phyloP scores from a whole-genome alignment of 1,140 invertebrate species.

The Achatina immaculata region DNA sequence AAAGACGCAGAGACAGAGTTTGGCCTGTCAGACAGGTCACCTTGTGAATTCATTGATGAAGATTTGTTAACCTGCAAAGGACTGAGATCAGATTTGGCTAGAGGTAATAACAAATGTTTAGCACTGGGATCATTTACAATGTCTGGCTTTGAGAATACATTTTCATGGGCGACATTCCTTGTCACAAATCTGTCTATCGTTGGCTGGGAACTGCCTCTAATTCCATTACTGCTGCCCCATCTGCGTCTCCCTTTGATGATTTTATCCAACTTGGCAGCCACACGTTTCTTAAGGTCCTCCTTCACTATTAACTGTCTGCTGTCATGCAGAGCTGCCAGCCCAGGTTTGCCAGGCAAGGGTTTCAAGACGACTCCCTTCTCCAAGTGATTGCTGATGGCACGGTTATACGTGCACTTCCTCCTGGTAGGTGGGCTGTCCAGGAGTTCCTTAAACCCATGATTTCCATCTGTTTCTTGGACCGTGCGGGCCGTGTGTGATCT shows the following conservation, averaged over 20 bases:
- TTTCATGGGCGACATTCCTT: constrained; percentile 31
- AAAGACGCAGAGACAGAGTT: neutral
- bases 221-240: constrained; percentile 37
- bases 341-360: constrained; percentile 52
- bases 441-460: constrained; percentile 9
- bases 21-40: neutral
- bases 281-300: constrained; percentile 45
- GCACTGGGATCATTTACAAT: neutral
- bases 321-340: constrained; percentile 49
- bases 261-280: neutral
- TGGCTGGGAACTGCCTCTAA: constrained; percentile 46
- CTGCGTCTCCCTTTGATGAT: neutral
- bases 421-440: neutral
- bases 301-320: constrained; percentile 54
- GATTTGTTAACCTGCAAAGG: constrained; percentile 22
- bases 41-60: neutral
- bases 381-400: neutral
- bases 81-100: constrained; percentile 1
- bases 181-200: constrained; percentile 47
- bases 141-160: constrained; percentile 27
- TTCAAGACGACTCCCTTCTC: constrained; percentile 22
- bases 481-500: neutral
- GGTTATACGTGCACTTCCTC: neutral
- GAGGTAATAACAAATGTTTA: neutral
- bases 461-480: constrained; percentile 21